Percentiles rank a stretch among this genome's conserved stretches.
These are phyloP conservation scores for Trichomycterus rosablanca DNA, from an alignment of 2,113 vertebrate genomes.

Conservation along the genomic window DNA sequence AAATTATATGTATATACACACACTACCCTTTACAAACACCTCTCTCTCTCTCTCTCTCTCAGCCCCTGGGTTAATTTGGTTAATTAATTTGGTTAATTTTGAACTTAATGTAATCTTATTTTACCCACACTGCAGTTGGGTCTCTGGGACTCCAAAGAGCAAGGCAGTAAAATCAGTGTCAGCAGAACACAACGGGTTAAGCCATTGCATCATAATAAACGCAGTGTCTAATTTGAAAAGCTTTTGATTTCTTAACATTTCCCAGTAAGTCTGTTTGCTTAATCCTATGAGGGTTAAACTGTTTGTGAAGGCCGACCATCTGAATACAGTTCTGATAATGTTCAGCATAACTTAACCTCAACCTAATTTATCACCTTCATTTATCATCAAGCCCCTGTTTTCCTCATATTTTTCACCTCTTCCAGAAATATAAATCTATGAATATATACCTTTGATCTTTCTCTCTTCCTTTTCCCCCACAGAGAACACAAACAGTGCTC, in stretches of 20 bases:
- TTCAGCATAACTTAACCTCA: not conserved
- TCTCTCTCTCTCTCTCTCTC: no score
- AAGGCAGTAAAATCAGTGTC: no score
- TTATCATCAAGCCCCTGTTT: not conserved
- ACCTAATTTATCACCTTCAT: not conserved
- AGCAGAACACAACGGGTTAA: no score
- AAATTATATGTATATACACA: no score
- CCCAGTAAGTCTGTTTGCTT: not conserved
- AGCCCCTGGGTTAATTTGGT: no score
- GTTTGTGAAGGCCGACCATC: not conserved
- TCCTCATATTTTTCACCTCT: not conserved
- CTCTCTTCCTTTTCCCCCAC: not conserved
- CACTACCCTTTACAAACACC: no score
- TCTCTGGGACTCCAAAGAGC: no score
- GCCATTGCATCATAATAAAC: not conserved
- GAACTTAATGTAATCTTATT: no score
- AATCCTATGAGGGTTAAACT: not conserved
- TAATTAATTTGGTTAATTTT: no score
- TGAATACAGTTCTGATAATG: not conserved
- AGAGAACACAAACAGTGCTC: constrained; percentile 39
- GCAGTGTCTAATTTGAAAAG: not conserved
- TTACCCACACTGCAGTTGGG: no score
- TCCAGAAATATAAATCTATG: not conserved
- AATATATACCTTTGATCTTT: not conserved
- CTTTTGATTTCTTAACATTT: not conserved